Evolutionary conservation across 2,797 vertebrate species (phyloP).

Genomic region (Tenualosa ilisha): DNA sequence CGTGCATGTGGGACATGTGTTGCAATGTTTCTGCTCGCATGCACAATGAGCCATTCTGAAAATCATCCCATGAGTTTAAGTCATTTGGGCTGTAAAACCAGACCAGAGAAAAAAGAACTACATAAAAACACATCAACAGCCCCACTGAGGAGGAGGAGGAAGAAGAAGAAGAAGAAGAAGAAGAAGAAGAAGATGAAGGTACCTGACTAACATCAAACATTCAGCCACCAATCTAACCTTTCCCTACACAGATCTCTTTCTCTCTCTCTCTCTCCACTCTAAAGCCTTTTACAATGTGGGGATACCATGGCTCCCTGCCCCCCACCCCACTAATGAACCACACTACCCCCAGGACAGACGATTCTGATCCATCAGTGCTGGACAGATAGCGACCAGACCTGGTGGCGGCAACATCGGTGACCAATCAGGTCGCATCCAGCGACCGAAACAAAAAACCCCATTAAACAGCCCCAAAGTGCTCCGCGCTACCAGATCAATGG

Average conservation of each 20-base stretch:
- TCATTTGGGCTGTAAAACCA: constrained; percentile 41
- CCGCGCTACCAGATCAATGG: background rate
- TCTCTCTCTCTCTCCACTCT: background rate
- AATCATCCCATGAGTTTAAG: constrained; percentile 35
- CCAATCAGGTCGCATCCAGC: background rate
- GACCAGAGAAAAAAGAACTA: constrained; percentile 28
- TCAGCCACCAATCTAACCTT: background rate
- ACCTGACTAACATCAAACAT: background rate
- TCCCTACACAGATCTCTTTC: background rate
- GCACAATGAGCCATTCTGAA: constrained; percentile 25
- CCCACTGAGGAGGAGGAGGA: background rate
- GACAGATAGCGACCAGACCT: background rate
- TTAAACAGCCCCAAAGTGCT: constrained; percentile 11
- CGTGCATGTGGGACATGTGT: too few species aligned
- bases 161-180: background rate
- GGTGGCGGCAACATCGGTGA: background rate
- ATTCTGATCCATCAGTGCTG: background rate
- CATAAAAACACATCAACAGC: background rate
- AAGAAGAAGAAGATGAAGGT: background rate
- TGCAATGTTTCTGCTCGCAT: constrained; percentile 32
- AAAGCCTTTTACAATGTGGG: background rate
- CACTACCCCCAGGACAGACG: background rate
- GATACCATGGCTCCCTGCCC: background rate
- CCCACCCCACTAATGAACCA: background rate
- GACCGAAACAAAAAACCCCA: background rate